Evolutionary conservation across 2,888 invertebrate species (phyloP), one percentile per base, ranked within the genome.

Genomic region (Mesorhabditis sp.): DNA sequence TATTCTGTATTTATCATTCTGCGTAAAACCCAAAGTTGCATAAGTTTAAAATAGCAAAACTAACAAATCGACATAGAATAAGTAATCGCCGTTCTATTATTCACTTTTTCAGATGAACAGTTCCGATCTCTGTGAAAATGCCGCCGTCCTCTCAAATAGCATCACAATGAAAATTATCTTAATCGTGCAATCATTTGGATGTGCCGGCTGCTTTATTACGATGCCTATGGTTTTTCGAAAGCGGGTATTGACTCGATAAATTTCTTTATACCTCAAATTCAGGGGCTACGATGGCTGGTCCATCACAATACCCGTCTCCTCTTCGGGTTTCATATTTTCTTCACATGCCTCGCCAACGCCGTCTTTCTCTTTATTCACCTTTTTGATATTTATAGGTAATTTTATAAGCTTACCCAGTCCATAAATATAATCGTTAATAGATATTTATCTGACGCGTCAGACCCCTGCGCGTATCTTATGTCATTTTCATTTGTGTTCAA

Each of bases 271-370:
- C 10, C 58, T 50, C n/a, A n/a, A 50, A 50, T 50, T 50, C 58
- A 50, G 58, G 58, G 58, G 7, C 7, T 50, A 10, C 58, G 58
- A 10, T 50, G 58, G 58, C 58, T 50, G 7, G 58, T 50, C 58
- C 58, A 50, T n/a, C 58, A 50, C 58, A 50, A 50, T n/a, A 50
- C 58, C n/a, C 58, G 58, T 50, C 58, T 50, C 58, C 58, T 50
- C n/a, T 50, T 50, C 58, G 58, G 10, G 7, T 50, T 50, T 50
- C 58, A 50, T n/a, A 50, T 50, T n/a, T 10, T 10, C n/a, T 50
- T 50, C 58, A 50, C 58, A n/a, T 50, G 58, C 58, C 58, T 50
- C 1, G 58, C 58, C 58, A 50, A 50, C n/a, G 58, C 58, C n/a
- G 58, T 50, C 58, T 50, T 13, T 50, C n/a, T 50, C 10, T 50